Conservation (phyloP, 2,888 invertebrate genomes). For the Yponomeuta evonymella region DNA sequence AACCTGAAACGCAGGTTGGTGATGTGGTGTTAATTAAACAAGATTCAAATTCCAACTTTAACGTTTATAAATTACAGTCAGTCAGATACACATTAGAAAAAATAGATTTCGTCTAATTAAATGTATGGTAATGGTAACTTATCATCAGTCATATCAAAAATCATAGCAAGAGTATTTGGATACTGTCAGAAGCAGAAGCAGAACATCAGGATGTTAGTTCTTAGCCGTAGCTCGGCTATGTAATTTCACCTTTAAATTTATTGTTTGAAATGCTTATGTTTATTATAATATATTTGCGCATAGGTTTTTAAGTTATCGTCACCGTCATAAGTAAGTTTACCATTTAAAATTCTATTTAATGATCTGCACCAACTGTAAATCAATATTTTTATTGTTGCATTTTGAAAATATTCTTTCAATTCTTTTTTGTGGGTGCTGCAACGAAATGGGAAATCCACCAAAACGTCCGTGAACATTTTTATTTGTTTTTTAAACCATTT, state of each 20-base stretch:
- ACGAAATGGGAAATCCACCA: not conserved
- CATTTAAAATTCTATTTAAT: not conserved
- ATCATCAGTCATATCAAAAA: too few species aligned
- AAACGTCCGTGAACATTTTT: not conserved
- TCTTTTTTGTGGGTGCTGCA: not conserved
- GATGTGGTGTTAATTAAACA: not conserved
- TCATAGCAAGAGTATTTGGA: too few species aligned
- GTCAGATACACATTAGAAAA: not conserved
- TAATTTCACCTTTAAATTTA: not conserved
- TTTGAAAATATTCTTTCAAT: not conserved
- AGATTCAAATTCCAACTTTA: not conserved
- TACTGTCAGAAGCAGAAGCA: not conserved
- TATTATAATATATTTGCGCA: not conserved
- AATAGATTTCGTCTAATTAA: not conserved
- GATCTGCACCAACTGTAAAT: constrained; percentile 8
- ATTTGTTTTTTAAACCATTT: not conserved
- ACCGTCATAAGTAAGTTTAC: not conserved
- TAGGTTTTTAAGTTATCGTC: not conserved
- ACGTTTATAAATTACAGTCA: not conserved
- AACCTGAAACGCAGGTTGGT: not conserved
- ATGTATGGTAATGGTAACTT: too few species aligned
- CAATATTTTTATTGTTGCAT: not conserved
- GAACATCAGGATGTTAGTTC: not conserved
- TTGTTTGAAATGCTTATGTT: not conserved
- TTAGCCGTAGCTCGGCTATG: not conserved